Base-by-base conservation (phyloP, 2,113 vertebrate genomes). In the Puma concolor region DNA sequence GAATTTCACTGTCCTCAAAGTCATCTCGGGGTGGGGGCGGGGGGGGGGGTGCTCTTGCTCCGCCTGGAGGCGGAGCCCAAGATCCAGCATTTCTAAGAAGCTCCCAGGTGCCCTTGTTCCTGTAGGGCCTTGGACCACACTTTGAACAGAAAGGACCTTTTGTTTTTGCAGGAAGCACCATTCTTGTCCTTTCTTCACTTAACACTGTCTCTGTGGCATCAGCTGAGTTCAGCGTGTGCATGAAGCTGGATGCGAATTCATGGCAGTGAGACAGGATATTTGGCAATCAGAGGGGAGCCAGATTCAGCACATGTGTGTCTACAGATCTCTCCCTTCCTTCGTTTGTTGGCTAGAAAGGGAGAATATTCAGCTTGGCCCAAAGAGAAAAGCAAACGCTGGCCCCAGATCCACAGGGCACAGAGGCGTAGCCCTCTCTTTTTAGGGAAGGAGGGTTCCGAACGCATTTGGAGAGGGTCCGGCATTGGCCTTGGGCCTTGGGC, bases 1-100 rank as follows among this genome's bases (percentile, higher is more conserved):
- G 38, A 14, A 57, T 69, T 50, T 67, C 25, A 8, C 25, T 11
- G 77, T 50, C 50, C 6, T 76, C 1, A 38, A n/a, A 14, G 0
- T 21, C 25, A 17, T 23, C 67, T 76, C 2, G 2, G 69, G 21
- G 57, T 17, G 21, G 57, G 57, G 50, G 50, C 2, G n/a, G 7
- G 0, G 66, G 71, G 71, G 4, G 1, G 67, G 25, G 13, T 23
- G 48, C 31, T 48, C 31, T 77, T 7, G 41, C n/a, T 77, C 16
- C 0, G 0, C 13, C 23, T 17, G 25, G 14, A 9, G 33, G 7
- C 1, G 60, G 64, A 3, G 21, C 13, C 50, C 33, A 0, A n/a
- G 3, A 29, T 2, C 71, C 19, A 29, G 25, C n/a, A 0, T 93
- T 41, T 92, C 25, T 52, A 44, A 85, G 12, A 2, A 82, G 74